Conservation (phyloP, 2,113 vertebrate species). For the Petaurus breviceps region DNA sequence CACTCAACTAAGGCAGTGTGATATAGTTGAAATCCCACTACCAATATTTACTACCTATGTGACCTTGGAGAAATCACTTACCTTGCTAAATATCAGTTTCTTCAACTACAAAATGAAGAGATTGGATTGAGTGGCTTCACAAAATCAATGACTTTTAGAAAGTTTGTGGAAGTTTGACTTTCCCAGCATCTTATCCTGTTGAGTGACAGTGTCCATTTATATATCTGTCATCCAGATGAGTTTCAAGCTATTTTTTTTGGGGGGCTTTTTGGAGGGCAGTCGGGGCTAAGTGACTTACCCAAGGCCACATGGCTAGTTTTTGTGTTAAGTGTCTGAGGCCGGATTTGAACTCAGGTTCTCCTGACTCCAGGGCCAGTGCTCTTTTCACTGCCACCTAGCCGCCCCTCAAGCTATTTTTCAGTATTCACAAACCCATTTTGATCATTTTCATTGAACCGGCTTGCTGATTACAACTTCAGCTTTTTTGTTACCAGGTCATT, state of each 20-base stretch:
- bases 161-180: conserved; percentile 22
- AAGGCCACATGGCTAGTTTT: too few species aligned
- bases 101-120: background rate
- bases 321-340: too few species aligned
- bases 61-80: background rate
- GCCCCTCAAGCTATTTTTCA: conserved; percentile 72
- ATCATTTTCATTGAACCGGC: conserved; percentile 71
- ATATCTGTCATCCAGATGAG: conserved; percentile 59
- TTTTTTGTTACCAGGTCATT: conserved; percentile 68
- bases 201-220: conserved; percentile 61
- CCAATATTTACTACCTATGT: background rate
- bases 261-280: too few species aligned
- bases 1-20: background rate
- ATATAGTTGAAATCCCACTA: background rate
- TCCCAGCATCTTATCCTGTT: conserved; percentile 3
- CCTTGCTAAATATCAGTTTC: background rate
- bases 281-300: too few species aligned
- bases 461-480: conserved; percentile 1
- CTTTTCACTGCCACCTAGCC: too few species aligned
- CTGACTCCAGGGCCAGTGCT: too few species aligned
- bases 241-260: conserved; percentile 74
- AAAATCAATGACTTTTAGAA: conserved; percentile 20
- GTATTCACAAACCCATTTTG: conserved; percentile 45
- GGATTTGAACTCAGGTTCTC: too few species aligned
- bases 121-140: background rate